These are phyloP conservation scores for Theropithecus gelada DNA, from an alignment of 2,113 vertebrate species.

Conservation along the genomic window DNA sequence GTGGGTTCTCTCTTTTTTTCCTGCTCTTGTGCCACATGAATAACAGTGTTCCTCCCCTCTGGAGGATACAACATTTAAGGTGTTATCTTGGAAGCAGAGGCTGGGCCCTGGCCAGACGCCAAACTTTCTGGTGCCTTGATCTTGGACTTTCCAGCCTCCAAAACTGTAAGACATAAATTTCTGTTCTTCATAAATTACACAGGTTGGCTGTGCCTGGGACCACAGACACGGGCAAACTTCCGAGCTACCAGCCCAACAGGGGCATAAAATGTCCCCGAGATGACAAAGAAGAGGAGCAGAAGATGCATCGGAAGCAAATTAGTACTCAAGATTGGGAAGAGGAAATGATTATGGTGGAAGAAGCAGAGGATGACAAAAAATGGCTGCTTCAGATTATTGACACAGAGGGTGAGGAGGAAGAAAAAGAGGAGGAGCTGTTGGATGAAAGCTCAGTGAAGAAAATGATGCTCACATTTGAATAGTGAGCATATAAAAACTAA, in stretches of 20 bases:
- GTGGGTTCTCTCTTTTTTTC: neutral
- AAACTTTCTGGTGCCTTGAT: neutral
- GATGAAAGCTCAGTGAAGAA: constrained; percentile 98
- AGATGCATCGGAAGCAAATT: constrained; percentile 85
- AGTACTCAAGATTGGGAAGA: constrained; percentile 86
- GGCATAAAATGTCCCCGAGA: constrained; percentile 93
- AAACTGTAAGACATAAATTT: neutral
- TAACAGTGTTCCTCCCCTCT: neutral
- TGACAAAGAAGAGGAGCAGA: constrained; percentile 90
- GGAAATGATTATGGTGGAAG: constrained; percentile 81
- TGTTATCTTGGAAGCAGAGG: neutral
- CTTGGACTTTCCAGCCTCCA: neutral
- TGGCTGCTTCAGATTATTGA: constrained; percentile 93
- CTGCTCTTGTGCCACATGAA: neutral
- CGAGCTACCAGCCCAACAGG: constrained; percentile 90
- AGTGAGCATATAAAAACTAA: constrained; percentile 98
- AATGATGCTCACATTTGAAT: constrained; percentile 99
- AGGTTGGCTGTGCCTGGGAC: neutral
- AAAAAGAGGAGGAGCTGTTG: constrained; percentile 94
- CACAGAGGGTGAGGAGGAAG: constrained; percentile 91
- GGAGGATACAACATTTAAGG: neutral
- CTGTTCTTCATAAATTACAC: neutral
- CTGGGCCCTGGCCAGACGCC: neutral
- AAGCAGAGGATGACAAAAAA: constrained; percentile 89
- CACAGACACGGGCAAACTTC: neutral